These are phyloP conservation scores for Nesometra sesokonis DNA, from an alignment of 35 echinoderm and acorn worm genomes.

Conservation along the genomic window DNA sequence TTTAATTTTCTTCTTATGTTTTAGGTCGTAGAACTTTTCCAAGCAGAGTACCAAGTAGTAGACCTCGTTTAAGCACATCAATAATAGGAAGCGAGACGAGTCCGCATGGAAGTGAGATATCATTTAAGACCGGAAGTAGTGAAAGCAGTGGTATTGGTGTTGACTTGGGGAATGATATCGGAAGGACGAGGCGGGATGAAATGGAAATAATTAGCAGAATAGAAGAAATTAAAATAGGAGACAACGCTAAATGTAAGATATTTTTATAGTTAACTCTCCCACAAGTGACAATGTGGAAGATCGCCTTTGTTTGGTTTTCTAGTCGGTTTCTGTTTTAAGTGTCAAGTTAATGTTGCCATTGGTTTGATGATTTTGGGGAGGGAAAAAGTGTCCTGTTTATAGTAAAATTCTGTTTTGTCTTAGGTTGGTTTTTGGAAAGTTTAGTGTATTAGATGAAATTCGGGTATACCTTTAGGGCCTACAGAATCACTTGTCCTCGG, in stretches of 20 bases:
- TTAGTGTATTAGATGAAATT: no score
- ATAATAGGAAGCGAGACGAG: not conserved
- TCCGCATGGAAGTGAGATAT: not conserved
- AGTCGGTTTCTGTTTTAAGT: no score
- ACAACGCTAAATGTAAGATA: constrained; percentile 10
- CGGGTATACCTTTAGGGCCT: no score
- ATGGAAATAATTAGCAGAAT: not conserved
- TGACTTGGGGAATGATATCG: not conserved
- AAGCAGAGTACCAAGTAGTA: not conserved
- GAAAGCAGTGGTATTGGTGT: constrained; percentile 4
- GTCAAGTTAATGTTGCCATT: no score
- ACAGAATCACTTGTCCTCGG: no score
- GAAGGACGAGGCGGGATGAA: not conserved
- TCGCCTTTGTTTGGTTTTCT: no score
- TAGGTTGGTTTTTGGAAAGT: no score
- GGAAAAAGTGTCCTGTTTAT: no score
- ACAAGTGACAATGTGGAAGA: no score
- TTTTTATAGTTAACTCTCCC: not conserved
- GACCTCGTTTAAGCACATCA: not conserved
- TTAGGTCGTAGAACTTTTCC: constrained; percentile 13
- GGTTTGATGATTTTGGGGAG: no score
- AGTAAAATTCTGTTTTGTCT: no score
- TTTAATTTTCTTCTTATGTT: not conserved
- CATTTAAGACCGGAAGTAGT: not conserved
- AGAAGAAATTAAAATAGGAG: constrained; percentile 11